These are phyloP conservation scores for Tor tambroides DNA, from an alignment of 2,113 vertebrate species.

Conservation along the genomic window DNA sequence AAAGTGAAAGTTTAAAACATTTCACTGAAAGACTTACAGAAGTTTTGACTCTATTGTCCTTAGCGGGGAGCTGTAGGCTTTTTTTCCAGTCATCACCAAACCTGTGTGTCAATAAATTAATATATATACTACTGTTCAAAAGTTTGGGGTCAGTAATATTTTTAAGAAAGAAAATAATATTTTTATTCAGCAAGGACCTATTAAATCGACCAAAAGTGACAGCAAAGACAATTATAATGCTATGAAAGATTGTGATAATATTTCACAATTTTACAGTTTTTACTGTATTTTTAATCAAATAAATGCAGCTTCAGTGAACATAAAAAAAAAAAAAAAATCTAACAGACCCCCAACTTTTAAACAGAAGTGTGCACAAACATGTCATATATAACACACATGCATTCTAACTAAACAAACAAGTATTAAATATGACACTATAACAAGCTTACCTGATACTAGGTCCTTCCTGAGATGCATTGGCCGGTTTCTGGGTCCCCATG, in stretches of 20 bases:
- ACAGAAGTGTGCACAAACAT: no score
- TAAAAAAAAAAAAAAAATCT: no score
- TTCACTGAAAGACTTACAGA: conserved; percentile 60
- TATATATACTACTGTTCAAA: not conserved
- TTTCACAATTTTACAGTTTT: no score
- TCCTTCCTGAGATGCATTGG: conserved; percentile 65
- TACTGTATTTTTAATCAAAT: no score
- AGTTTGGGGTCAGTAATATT: not conserved
- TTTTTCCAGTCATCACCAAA: conserved; percentile 80
- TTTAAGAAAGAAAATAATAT: not conserved
- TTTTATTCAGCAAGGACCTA: not conserved
- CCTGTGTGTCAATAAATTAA: conserved; percentile 49
- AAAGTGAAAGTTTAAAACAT: not conserved
- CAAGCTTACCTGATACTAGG: conserved; percentile 69
- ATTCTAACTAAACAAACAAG: no score
- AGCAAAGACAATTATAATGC: no score
- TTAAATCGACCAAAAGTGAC: not conserved
- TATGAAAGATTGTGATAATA: no score
- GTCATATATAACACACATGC: no score
- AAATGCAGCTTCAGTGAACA: no score
- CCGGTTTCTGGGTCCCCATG: conserved; percentile 62
- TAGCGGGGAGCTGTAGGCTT: conserved; percentile 72
- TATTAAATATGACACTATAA: no score
- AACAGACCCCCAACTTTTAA: no score
- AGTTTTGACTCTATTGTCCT: conserved; percentile 72